Base-by-base conservation (phyloP, 2,113 vertebrate species). In the Pycnonotus jocosus region DNA sequence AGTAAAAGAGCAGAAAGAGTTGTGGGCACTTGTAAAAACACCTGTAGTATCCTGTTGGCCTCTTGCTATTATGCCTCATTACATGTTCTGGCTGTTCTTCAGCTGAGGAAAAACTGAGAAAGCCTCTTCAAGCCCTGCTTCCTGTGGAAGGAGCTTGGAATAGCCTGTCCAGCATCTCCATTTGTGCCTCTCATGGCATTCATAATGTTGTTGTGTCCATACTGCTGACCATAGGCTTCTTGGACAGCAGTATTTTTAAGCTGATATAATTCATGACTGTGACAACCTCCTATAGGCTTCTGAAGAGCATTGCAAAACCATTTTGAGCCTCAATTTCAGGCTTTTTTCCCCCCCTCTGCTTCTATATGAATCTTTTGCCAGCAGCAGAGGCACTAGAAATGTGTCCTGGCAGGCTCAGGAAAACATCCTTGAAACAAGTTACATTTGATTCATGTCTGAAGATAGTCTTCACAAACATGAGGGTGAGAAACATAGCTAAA, bases 371-470 rank as follows among this genome's bases (percentile, higher is more conserved):
- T 72, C 54, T 88, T n/a, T 73, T 92, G 71, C 85, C 85, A 93
- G 85, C 71, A 95, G 76, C 88, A 88, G 71, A 95, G 79, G 37
- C 93, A 78, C 79, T 88, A 68, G 92, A 93, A 93, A 83, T 90
- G 68, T 88, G 92, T 96, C 92, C 92, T 86, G 7, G 90, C 87
- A 80, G 93, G 90, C 92, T 93, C 53, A 74, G 92, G 90, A 94
- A 93, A 95, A 96, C 93, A 94, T 97, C 90, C 86, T 83, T 92
- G 90, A 74, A 81, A 86, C 90, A 60, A 88, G 95, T 93, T 96
- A 64, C 85, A 79, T 94, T 96, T 96, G 85, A 91, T 96, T 96
- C 92, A 90, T 90, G 71, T 90, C 94, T 95, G 95, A 96, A 96
- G 93, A 93, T 92, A 95, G 88, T 88, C 88, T 83, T 96, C 90